Evolutionary conservation across 2,113 vertebrate species (phyloP), one percentile per base, ranked within the genome.

Genomic region (Genyomyrus donnyi): DNA sequence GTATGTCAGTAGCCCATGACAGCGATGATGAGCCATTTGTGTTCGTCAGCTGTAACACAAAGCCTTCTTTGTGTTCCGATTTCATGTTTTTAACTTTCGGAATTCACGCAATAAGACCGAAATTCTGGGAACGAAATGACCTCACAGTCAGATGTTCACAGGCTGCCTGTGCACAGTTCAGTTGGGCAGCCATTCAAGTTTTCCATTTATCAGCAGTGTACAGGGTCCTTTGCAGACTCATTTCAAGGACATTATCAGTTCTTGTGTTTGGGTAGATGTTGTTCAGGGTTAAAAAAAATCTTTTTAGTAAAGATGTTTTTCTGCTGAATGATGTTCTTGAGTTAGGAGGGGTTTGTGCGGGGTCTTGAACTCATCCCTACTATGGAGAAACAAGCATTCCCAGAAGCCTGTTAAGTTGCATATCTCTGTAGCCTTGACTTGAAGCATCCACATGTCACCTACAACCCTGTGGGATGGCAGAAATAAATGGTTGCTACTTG

Each of bases 211-310:
- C 35, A 42, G 74, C 35, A 11, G 62, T 27, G 10, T 27, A 13
- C 74, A 17, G 31, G 31, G 31, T 80, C 74, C 17, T 80, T 35
- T 42, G 35, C 74, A 1, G 15, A 77, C 31, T 42, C 35, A 80
- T 80, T 42, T 80, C 74, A 80, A 80, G 74, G 35, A 80, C 74
- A 80, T 80, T 35, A 80, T 80, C 74, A 80, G 74, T 19, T 80
- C 5, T 70, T 31, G 15, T 42, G 35, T 80, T 80, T 35, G 35
- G 74, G 74, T 42, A 42, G 31, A 80, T 80, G 74, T 80, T 13
- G 70, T 15, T 77, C 70, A 77, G 70, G 31, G 31, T 77, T 39
- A 17, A 74, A 39, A 39, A 77, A 77, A 77, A 77, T 1, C 2
- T 62, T 62, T n/a, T 66, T 66, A 27, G 13, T 27, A 39, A 77